Percentiles rank a stretch among this genome's conserved stretches.
Conservation (phyloP, 1,140 invertebrate genomes). For the Eurytemora carolleeae region DNA sequence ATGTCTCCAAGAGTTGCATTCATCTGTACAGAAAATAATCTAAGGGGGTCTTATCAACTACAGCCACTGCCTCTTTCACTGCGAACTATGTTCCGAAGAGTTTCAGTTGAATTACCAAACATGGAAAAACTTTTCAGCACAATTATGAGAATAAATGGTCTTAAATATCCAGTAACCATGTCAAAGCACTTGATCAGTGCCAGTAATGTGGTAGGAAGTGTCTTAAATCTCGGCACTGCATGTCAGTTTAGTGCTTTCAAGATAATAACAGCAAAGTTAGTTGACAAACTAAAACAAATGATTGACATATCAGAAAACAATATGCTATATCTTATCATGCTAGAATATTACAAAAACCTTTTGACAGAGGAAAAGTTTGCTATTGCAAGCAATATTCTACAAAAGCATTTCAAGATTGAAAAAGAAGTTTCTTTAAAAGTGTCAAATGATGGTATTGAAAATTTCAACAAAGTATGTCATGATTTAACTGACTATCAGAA, state of each 20-base stretch:
- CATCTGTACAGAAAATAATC: background rate
- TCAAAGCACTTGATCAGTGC: background rate
- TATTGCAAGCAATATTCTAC: background rate
- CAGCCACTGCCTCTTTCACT: background rate
- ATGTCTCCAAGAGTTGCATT: background rate
- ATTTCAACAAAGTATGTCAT: background rate
- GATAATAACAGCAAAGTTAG: background rate
- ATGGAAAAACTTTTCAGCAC: background rate
- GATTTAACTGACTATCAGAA: background rate
- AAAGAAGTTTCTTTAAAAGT: background rate
- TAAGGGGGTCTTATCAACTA: background rate
- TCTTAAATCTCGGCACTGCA: background rate
- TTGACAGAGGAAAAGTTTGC: background rate
- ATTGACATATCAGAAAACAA: background rate
- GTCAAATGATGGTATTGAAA: background rate
- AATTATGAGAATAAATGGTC: background rate
- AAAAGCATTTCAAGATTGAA: background rate
- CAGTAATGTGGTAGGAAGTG: background rate
- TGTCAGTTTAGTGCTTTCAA: background rate
- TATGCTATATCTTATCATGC: background rate
- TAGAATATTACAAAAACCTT: background rate
- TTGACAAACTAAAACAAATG: background rate
- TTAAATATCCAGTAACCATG: background rate
- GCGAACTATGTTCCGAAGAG: background rate
- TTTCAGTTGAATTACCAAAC: background rate